Conservation (phyloP, 2,113 vertebrate genomes). For the Neolamprologus brichardi region DNA sequence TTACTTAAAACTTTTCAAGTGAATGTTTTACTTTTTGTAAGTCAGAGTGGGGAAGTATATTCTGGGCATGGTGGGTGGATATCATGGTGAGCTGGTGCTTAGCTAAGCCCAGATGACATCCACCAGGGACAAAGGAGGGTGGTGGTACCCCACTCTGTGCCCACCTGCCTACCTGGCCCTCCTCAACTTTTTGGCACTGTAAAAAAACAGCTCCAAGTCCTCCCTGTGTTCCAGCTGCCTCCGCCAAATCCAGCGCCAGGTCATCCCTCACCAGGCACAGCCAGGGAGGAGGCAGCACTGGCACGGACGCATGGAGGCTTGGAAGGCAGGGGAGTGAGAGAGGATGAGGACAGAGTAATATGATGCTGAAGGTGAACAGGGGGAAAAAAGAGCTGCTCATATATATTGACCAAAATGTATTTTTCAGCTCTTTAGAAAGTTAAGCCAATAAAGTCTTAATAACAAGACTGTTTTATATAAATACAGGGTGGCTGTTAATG, state of each 20-base stretch:
- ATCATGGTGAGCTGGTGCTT: conserved; percentile 18
- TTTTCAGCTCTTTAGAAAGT: neutral
- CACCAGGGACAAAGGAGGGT: conserved; percentile 39
- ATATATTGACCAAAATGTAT: neutral
- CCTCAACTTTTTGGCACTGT: conserved; percentile 30
- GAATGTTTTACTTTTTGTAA: neutral
- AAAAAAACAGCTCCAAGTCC: conserved; percentile 56
- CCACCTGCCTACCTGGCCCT: conserved; percentile 63
- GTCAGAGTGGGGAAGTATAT: neutral
- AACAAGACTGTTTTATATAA: neutral
- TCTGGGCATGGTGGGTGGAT: neutral
- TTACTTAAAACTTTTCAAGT: neutral
- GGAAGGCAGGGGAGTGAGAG: neutral
- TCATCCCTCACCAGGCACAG: conserved; percentile 53
- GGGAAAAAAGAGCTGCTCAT: neutral
- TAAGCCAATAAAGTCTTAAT: neutral
- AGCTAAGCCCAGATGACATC: conserved; percentile 58
- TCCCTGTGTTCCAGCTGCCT: conserved; percentile 57
- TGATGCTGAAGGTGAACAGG: conserved; percentile 22
- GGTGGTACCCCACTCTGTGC: conserved; percentile 51
- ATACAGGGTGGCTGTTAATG: neutral
- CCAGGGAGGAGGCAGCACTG: conserved; percentile 38
- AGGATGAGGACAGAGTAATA: neutral
- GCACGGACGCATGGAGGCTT: conserved; percentile 14
- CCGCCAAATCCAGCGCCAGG: conserved; percentile 40